These are phyloP conservation scores for Petrocephalus sullivani DNA, from an alignment of 2,797 vertebrate genomes.

Conservation along the genomic window DNA sequence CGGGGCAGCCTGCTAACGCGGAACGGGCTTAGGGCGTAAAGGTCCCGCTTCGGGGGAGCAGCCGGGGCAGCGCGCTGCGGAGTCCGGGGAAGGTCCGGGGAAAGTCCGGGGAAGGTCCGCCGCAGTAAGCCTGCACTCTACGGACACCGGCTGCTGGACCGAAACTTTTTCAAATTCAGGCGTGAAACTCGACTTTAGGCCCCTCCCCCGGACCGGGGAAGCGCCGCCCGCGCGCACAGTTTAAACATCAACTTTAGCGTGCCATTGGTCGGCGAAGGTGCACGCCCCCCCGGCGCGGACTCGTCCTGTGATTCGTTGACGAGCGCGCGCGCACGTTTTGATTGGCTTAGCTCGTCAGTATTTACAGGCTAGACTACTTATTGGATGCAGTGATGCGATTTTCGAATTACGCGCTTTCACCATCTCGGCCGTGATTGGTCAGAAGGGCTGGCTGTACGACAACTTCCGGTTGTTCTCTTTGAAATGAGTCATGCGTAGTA, in stretches of 20 bases:
- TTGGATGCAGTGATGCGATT: conserved; percentile 53
- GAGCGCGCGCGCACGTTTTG: fast-evolving
- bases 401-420: conserved; percentile 70
- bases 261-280: conserved; percentile 42
- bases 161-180: conserved; percentile 52
- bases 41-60: background rate
- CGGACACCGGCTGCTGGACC: background rate
- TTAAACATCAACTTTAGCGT: conserved; percentile 57
- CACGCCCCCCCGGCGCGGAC: conserved; percentile 19
- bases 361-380: conserved; percentile 29
- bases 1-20: background rate
- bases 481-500: conserved; percentile 52
- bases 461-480: background rate
- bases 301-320: conserved; percentile 41
- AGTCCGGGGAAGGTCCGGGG: background rate
- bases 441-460: conserved; percentile 26
- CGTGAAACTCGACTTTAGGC: conserved; percentile 43
- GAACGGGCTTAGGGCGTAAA: background rate
- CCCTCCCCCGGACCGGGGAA: conserved; percentile 45
- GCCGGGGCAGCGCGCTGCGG: background rate
- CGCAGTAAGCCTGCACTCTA: too few species aligned
- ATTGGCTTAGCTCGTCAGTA: conserved; percentile 52
- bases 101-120: too few species aligned
- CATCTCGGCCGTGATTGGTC: conserved; percentile 43
- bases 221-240: conserved; percentile 63